Conservation (phyloP, 2,888 invertebrate species). For the Amorpha juglandis region DNA sequence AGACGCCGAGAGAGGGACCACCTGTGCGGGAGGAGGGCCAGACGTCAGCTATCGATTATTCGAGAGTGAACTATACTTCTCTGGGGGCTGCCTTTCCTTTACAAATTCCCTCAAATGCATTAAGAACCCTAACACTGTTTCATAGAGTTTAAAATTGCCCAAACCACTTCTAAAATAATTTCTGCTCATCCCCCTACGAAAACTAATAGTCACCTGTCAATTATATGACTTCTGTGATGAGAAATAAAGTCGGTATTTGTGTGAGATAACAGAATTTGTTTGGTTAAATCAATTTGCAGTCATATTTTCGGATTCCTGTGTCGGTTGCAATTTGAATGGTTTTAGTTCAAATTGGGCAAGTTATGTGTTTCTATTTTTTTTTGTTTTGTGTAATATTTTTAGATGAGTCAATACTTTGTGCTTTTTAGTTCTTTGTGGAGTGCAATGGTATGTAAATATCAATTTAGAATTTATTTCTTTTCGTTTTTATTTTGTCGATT, state of each 20-base stretch:
- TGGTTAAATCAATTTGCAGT: conserved; percentile 60
- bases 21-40: conserved; percentile 71
- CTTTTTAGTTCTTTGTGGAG: background rate
- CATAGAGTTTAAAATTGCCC: conserved; percentile 52
- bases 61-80: conserved; percentile 76
- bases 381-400: background rate
- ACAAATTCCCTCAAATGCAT: conserved; percentile 56
- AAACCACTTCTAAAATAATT: conserved; percentile 60
- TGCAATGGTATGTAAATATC: background rate
- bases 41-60: conserved; percentile 84
- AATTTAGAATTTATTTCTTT: too few species aligned
- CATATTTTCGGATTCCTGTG: conserved; percentile 38
- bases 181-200: conserved; percentile 59
- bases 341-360: conserved; percentile 18
- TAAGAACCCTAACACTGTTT: background rate
- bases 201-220: conserved; percentile 54
- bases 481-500: background rate
- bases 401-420: background rate
- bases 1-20: conserved; percentile 53
- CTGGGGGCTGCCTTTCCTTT: conserved; percentile 68
- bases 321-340: conserved; percentile 23
- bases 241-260: conserved; percentile 46
- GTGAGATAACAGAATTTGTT: conserved; percentile 33
- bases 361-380: background rate
- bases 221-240: conserved; percentile 47